Base-by-base conservation (phyloP, 2,888 invertebrate genomes). In the Bombylius discolor region DNA sequence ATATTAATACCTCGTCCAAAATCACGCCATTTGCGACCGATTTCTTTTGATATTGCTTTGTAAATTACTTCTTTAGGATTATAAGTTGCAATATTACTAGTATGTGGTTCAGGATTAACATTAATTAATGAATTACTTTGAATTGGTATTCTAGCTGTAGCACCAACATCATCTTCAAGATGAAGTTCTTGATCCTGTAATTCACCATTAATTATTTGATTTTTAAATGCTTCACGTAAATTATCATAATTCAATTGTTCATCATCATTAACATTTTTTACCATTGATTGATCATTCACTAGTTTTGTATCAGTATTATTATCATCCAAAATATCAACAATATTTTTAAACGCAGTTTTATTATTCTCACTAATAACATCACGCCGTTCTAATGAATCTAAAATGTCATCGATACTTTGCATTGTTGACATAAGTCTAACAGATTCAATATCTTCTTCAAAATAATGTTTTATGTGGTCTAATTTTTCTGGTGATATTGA, bases 1-100 rank as follows among this genome's bases (percentile, higher is more conserved):
- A 72, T 61, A n/a, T 60, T 56, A 8, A 73, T 50, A 33, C 66
- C 65, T 0, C 73, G 65, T 0, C 72, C 74, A 7, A 73, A 61
- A 7, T 61, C 58, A 6, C 71, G 66, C 73, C 73, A 73, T 47
- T 64, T 64, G 4, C 64, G 66, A 0, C 73, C 73, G 56, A 73
- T 63, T 23, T 71, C 66, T 23, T 31, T 5, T 5, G 47, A 47
- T 4, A 47, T 47, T 23, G 9, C 23, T 47, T 31, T 47, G 31
- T 47, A 47, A 23, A 47, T 31, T 23, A 23, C 23, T 23, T 23
- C 23, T 23, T 23, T 23, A 23, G 23, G 23, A 23, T 23, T 23
- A 23, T 23, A 23, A 11, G 60, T 57, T 0, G 68, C 65, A n/a
- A 73, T 62, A 31, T 66, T 68, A 47, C 64, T 69, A 8, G 72